Percentiles rank a stretch among this genome's conserved stretches.
phyloP scores from a whole-genome alignment of 2,113 vertebrate genomes.

The Monarcha castaneiventris region DNA sequence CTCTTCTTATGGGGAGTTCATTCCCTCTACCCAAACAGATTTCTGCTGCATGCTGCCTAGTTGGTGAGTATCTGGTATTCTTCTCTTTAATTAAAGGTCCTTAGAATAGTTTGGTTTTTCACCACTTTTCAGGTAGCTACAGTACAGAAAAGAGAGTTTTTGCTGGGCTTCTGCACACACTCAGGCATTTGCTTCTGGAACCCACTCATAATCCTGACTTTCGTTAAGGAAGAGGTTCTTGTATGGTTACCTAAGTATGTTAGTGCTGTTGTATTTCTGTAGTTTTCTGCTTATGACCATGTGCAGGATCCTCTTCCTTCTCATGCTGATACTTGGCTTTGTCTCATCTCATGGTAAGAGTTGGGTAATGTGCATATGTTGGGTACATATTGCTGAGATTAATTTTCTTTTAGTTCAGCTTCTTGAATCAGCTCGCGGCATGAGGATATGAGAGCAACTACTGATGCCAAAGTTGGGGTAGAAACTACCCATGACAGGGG shows the following conservation, averaged over 20 bases:
- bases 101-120: not conserved
- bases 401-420: not conserved
- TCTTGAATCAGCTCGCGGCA: not conserved
- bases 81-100: not conserved
- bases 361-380: not conserved
- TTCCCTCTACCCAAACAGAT: not conserved
- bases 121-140: not conserved
- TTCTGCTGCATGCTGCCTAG: not conserved
- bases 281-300: not conserved
- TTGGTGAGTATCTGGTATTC: not conserved
- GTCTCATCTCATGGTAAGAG: not conserved
- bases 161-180: not conserved
- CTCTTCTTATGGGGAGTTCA: not conserved
- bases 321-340: not conserved
- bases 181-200: not conserved
- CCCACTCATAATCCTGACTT: not conserved
- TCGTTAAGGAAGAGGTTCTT: not conserved
- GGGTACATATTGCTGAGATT: not conserved
- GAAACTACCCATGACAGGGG: fast-evolving
- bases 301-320: not conserved
- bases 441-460: not conserved
- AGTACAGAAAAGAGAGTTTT: not conserved
- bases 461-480: not conserved
- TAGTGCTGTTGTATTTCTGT: not conserved
- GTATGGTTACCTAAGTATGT: not conserved